A percentile compares a stretch with the other conserved stretches of the same genome.
phyloP scores from a whole-genome alignment of 92 coral and sea anemone species.

The Actinernus sp. region DNA sequence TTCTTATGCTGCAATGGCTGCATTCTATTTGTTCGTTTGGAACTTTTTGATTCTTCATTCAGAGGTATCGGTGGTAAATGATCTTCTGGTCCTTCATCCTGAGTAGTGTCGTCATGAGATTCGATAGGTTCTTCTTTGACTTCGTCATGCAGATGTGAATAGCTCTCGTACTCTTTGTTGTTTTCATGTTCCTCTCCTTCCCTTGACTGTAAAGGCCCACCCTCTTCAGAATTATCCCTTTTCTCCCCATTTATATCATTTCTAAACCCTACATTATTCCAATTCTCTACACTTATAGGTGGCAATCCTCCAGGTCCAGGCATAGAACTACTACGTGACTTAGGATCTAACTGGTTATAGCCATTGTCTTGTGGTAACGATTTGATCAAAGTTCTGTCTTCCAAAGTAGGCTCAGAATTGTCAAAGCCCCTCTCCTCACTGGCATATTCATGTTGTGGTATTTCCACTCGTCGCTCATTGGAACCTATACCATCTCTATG shows the following conservation, averaged over 20 bases:
- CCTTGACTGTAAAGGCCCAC: no score
- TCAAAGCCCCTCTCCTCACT: conserved; percentile 14
- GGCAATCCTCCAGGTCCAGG: conserved; percentile 2
- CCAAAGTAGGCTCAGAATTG: conserved; percentile 55
- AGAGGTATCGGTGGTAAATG: no score
- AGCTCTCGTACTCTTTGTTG: conserved; percentile 4
- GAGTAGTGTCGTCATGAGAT: neutral
- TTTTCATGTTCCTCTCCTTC: conserved; percentile 9
- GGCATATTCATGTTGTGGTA: conserved; percentile 9
- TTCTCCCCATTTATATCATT: conserved; percentile 11
- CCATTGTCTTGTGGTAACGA: conserved; percentile 44
- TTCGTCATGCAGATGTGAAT: no score
- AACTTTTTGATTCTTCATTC: no score
- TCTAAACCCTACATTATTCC: conserved; percentile 52
- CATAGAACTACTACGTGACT: neutral
- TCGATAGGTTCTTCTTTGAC: neutral
- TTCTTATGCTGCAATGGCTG: no score
- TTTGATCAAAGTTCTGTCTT: conserved; percentile 60
- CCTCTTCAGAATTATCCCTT: neutral
- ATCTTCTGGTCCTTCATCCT: neutral
- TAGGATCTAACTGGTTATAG: neutral
- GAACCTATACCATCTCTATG: no score
- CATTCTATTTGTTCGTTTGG: no score
- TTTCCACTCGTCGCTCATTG: conserved; percentile 15
- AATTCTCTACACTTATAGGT: conserved; percentile 27